These are phyloP conservation scores for Ammodytes dubius DNA, from an alignment of 2,113 vertebrate genomes.

Conservation along the genomic window DNA sequence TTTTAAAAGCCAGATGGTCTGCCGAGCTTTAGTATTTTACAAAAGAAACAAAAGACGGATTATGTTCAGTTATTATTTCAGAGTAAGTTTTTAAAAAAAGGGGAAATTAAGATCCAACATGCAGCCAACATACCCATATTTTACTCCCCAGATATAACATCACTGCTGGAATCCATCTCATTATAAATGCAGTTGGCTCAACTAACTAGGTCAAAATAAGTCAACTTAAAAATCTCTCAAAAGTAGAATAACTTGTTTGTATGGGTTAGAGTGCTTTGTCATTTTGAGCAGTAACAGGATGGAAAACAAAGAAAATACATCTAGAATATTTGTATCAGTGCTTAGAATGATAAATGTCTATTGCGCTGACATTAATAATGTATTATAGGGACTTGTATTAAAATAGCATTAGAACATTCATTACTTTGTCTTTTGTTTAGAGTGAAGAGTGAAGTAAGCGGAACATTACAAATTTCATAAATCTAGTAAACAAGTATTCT, in stretches of 20 bases:
- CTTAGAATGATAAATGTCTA: neutral
- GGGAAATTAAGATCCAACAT: neutral
- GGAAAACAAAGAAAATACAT: neutral
- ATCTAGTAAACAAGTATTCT: neutral
- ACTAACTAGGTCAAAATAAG: constrained; percentile 27
- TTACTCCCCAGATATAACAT: neutral
- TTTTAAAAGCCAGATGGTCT: neutral
- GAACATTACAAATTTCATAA: neutral
- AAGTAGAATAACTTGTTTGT: neutral
- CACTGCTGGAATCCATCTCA: neutral
- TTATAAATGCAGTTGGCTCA: neutral
- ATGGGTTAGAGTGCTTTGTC: neutral
- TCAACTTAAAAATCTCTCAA: neutral
- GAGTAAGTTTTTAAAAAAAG: constrained; percentile 1
- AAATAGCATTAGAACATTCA: neutral
- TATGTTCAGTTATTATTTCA: neutral
- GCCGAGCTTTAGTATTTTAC: neutral
- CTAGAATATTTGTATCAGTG: neutral
- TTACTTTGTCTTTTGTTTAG: no score
- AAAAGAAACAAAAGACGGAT: constrained; percentile 11
- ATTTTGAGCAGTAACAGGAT: constrained; percentile 7
- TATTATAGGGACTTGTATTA: neutral
- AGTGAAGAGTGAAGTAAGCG: neutral
- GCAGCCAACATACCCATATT: neutral
- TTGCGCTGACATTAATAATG: neutral